Evolutionary conservation across 2,113 vertebrate species (phyloP), one percentile per base, ranked within the genome.

Genomic region (Nyctibius bracteatus): DNA sequence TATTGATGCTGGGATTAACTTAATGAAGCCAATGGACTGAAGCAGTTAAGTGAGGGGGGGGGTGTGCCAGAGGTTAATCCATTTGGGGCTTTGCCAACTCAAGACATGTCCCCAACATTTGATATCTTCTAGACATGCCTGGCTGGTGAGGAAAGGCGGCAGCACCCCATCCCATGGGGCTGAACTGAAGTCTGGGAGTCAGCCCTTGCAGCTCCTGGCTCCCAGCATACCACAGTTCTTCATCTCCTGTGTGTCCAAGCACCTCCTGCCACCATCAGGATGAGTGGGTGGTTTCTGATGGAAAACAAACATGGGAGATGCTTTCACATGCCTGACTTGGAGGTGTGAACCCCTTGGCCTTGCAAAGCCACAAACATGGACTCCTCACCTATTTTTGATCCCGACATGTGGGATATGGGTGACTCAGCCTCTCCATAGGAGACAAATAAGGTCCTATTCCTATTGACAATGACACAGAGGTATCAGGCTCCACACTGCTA

Each of bases 401-500:
- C 20, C 35, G 35, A 1, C 27, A 24, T 51, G 8, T n/a, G 43
- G 55, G 43, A 20, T 58, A 44, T 12, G 44, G 30, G 5, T 41
- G 46, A 66, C 35, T 52, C 78, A 31, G 21, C 22, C 47, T 54
- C 21, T 67, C 15, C 22, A 28, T 7, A 43, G 47, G 11, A 20
- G 20, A 70, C 35, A 7, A 33, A 49, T 31, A 51, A n/a, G 5
- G 8, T 46, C 24, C 16, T 44, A 7, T 52, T 51, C 43, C 54
- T 46, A 13, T 3, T 28, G 19, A 28, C 22, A 41, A 57, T 35
- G 31, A 17, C 47, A 43, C 0, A 0, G 70, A 70, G 10, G 28
- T 63, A 13, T 46, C 35, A 20, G 43, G 33, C 14, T 46, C 20
- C 17, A 78, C 33, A 3, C 20, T 24, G 15, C 12, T 39, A 11